Percentiles rank a stretch among this genome's conserved stretches.
These are phyloP conservation scores for Chrysomallon squamiferum DNA, from an alignment of 1,140 invertebrate species.

Conservation along the genomic window DNA sequence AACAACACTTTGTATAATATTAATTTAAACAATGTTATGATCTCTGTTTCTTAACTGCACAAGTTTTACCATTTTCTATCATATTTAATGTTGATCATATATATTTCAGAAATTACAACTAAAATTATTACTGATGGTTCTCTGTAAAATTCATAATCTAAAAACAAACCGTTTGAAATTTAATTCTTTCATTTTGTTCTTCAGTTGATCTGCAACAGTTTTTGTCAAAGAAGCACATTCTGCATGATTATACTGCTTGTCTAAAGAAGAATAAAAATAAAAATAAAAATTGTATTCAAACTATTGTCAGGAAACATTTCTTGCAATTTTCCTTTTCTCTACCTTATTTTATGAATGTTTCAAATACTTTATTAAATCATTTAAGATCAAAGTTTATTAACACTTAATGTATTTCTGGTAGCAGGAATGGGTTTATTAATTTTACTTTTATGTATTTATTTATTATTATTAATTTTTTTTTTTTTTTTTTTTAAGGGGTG, in stretches of 20 bases:
- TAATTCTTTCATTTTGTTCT: conserved; percentile 37
- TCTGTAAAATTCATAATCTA: not conserved
- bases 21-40: not conserved
- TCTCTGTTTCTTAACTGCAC: not conserved
- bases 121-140: not conserved
- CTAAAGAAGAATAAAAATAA: conserved; percentile 22
- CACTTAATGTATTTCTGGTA: too few relatives aligned
- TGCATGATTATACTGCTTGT: conserved; percentile 39
- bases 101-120: not conserved
- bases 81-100: not conserved
- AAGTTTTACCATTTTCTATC: not conserved
- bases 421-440: too few relatives aligned
- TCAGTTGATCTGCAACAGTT: conserved; percentile 41
- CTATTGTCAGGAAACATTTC: too few relatives aligned
- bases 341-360: too few relatives aligned
- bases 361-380: too few relatives aligned
- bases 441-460: too few relatives aligned
- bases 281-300: too few relatives aligned
- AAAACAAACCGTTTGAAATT: conserved; percentile 39
- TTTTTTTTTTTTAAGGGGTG: too few relatives aligned
- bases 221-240: conserved; percentile 35
- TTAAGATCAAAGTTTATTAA: too few relatives aligned
- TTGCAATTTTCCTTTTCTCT: too few relatives aligned
- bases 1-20: not conserved
- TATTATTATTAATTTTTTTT: too few relatives aligned